Conservation (phyloP, 2,888 invertebrate genomes). For the Zaprionus obscuricornis region DNA sequence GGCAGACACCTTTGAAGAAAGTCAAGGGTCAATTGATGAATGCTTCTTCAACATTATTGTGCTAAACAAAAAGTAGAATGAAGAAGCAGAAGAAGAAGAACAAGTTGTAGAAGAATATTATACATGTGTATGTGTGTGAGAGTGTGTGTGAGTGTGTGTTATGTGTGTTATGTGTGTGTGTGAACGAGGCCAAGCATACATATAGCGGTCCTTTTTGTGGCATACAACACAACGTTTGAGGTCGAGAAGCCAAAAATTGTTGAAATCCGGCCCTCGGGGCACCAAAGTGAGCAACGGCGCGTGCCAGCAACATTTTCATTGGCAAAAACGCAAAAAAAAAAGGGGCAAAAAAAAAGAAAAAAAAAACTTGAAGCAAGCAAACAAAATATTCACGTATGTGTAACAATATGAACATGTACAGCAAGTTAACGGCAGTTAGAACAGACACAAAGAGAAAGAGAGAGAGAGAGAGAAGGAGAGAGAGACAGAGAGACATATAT, state of each 20-base stretch:
- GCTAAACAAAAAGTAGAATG: constrained; percentile 40
- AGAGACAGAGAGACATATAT: background rate
- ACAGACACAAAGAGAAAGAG: constrained; percentile 3
- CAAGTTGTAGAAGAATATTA: too few relatives aligned
- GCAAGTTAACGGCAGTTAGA: constrained; percentile 40
- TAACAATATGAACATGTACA: constrained; percentile 33
- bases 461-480: background rate
- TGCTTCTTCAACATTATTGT: constrained; percentile 38
- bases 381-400: background rate
- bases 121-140: background rate
- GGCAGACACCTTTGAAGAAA: constrained; percentile 41
- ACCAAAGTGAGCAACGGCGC: constrained; percentile 34
- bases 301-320: constrained; percentile 20
- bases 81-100: too few relatives aligned
- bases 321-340: constrained; percentile 6
- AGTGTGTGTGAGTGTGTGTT: background rate
- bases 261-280: constrained; percentile 6
- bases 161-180: too few relatives aligned
- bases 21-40: constrained; percentile 58
- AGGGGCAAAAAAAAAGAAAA: constrained; percentile 1
- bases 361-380: background rate
- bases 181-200: constrained; percentile 38
- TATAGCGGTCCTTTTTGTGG: constrained; percentile 28
- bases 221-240: constrained; percentile 19
- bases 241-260: constrained; percentile 42